Conservation (phyloP, 2,888 invertebrate genomes). For the Panopea generosa region DNA sequence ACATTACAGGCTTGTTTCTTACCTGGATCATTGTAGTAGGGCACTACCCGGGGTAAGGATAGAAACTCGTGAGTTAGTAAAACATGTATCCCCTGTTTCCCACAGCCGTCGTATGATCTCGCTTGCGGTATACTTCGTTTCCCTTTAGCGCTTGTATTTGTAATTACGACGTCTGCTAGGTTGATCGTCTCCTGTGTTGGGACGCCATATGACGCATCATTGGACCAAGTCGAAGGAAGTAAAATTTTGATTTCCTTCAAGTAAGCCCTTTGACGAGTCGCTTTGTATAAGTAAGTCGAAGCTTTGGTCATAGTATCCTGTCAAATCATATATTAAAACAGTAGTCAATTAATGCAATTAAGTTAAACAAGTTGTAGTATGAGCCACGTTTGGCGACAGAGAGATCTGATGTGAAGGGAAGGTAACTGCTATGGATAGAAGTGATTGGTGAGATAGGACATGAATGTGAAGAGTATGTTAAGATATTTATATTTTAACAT, state of each 20-base stretch:
- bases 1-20: too few species aligned
- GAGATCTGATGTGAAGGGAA: too few species aligned
- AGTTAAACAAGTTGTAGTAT: too few species aligned
- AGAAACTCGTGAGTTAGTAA: constrained; percentile 75
- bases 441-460: too few species aligned
- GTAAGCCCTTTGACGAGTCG: constrained; percentile 86
- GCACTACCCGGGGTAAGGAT: constrained; percentile 31
- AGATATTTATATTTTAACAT: too few species aligned
- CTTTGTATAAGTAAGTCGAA: constrained; percentile 87
- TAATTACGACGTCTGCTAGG: constrained; percentile 57
- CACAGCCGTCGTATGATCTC: constrained; percentile 74
- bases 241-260: constrained; percentile 88
- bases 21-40: constrained; percentile 54
- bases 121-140: constrained; percentile 62
- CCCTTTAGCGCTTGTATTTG: constrained; percentile 43
- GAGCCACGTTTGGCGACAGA: too few species aligned
- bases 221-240: constrained; percentile 87
- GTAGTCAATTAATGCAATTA: too few species aligned
- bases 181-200: constrained; percentile 21
- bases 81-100: constrained; percentile 73
- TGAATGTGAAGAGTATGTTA: too few species aligned
- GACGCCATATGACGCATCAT: constrained; percentile 34
- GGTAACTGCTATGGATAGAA: too few species aligned
- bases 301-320: constrained; percentile 87
- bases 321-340: too few species aligned